These are phyloP conservation scores for Caenorhabditis latens DNA, from an alignment of 1,140 invertebrate species.

Conservation along the genomic window DNA sequence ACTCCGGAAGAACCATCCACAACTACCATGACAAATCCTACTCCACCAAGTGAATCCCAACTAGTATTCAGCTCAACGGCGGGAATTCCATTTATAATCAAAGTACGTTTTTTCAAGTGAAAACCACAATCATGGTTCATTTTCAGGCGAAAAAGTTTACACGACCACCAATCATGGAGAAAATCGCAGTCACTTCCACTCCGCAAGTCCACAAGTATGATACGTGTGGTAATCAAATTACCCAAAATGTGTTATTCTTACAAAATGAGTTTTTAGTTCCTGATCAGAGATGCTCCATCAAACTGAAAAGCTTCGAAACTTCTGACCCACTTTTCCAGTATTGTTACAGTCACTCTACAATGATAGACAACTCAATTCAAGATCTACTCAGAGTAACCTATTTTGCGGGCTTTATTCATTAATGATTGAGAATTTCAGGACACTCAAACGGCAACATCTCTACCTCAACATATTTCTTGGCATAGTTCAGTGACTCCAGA, in stretches of 20 bases:
- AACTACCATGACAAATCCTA: not conserved
- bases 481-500: slow-evolving; percentile 64
- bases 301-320: slow-evolving; percentile 67
- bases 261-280: slow-evolving; percentile 60
- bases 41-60: not conserved
- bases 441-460: slow-evolving; percentile 63
- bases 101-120: slow-evolving; percentile 2
- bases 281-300: slow-evolving; percentile 62
- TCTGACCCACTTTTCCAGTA: slow-evolving; percentile 66
- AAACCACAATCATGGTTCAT: not conserved
- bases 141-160: slow-evolving; percentile 39
- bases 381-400: slow-evolving; percentile 58
- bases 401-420: not conserved
- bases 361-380: slow-evolving; percentile 64
- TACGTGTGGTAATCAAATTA: not conserved
- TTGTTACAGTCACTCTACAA: slow-evolving; percentile 68
- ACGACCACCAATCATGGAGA: slow-evolving; percentile 36
- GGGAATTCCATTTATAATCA: slow-evolving; percentile 30
- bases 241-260: not conserved
- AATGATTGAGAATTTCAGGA: slow-evolving; percentile 59
- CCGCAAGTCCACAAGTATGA: slow-evolving; percentile 26
- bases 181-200: slow-evolving; percentile 21
- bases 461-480: slow-evolving; percentile 62
- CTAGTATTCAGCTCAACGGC: slow-evolving; percentile 6
- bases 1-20: not conserved